Conservation (phyloP, 1,140 invertebrate species). For the Andricus grossulariae region DNA sequence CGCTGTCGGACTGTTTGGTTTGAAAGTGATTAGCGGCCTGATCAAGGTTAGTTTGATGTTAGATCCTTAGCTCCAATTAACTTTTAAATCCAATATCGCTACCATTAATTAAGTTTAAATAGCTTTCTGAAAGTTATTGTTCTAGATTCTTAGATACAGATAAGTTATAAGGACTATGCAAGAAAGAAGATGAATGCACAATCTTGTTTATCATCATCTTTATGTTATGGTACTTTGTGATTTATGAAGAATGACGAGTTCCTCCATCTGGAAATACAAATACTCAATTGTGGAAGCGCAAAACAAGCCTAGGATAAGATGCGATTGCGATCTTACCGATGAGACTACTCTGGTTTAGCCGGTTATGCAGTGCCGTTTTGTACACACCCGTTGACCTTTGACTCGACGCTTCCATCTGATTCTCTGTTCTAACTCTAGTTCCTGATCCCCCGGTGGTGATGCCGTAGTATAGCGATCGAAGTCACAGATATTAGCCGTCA, state of each 20-base stretch:
- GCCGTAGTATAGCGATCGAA: conserved; percentile 56
- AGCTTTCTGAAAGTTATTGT: background rate
- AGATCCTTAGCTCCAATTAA: background rate
- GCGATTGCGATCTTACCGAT: conserved; percentile 29
- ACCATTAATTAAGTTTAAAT: conserved; percentile 16
- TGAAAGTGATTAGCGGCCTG: background rate
- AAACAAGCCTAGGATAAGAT: conserved; percentile 7
- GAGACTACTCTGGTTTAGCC: conserved; percentile 45
- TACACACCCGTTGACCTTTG: conserved; percentile 54
- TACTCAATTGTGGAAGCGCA: conserved; percentile 25
- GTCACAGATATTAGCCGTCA: conserved; percentile 61
- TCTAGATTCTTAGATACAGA: background rate
- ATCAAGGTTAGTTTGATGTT: background rate
- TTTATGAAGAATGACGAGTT: background rate
- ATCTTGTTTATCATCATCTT: too few species aligned
- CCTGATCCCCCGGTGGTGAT: conserved; percentile 54
- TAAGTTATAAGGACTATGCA: background rate
- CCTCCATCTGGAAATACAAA: background rate
- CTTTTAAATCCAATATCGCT: conserved; percentile 18
- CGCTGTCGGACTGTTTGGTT: conserved; percentile 9
- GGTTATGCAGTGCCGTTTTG: conserved; percentile 55
- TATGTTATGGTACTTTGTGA: background rate
- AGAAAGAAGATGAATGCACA: background rate
- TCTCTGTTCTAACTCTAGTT: conserved; percentile 57
- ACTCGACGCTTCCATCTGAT: conserved; percentile 53